Evolutionary conservation across 1,140 invertebrate genomes (phyloP).

Genomic region (Drosophila bifasciata): DNA sequence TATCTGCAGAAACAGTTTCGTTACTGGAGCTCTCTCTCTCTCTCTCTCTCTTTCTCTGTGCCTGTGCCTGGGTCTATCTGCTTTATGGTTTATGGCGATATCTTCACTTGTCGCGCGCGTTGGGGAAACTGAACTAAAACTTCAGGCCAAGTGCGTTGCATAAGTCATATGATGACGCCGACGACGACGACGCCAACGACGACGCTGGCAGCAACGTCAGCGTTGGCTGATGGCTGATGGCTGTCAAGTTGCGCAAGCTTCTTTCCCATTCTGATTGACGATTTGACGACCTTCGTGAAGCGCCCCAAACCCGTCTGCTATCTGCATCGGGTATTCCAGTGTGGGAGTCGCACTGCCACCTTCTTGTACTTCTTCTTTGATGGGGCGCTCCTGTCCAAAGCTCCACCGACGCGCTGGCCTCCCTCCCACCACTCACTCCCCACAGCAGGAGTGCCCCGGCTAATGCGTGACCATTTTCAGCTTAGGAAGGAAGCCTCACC

Average conservation of each 20-base stretch:
- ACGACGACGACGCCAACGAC: constrained; percentile 1
- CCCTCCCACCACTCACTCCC: constrained; percentile 8
- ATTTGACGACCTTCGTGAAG: constrained; percentile 44
- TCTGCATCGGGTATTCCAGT: neutral
- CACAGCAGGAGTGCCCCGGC: constrained; percentile 47
- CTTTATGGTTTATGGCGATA: constrained; percentile 47
- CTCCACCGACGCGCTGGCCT: constrained; percentile 27
- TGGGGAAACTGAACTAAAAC: constrained; percentile 70
- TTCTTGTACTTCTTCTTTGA: constrained; percentile 19
- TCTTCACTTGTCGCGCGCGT: constrained; percentile 76
- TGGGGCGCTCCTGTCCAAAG: constrained; percentile 39
- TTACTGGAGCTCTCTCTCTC: neutral
- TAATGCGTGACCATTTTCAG: constrained; percentile 73
- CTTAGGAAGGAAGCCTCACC: constrained; percentile 58
- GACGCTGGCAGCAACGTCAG: constrained; percentile 12
- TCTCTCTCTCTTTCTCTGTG: neutral
- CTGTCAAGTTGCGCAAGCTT: constrained; percentile 63
- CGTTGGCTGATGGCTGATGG: neutral
- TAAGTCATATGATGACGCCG: constrained; percentile 56
- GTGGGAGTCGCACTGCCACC: constrained; percentile 29
- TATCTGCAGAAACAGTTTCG: no score
- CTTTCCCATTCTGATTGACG: constrained; percentile 47
- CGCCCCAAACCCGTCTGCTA: constrained; percentile 30
- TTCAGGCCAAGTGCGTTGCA: constrained; percentile 70
- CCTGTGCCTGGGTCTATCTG: constrained; percentile 3